Conservation (phyloP, 2,113 vertebrate genomes). For the Lepisosteus osseus region DNA sequence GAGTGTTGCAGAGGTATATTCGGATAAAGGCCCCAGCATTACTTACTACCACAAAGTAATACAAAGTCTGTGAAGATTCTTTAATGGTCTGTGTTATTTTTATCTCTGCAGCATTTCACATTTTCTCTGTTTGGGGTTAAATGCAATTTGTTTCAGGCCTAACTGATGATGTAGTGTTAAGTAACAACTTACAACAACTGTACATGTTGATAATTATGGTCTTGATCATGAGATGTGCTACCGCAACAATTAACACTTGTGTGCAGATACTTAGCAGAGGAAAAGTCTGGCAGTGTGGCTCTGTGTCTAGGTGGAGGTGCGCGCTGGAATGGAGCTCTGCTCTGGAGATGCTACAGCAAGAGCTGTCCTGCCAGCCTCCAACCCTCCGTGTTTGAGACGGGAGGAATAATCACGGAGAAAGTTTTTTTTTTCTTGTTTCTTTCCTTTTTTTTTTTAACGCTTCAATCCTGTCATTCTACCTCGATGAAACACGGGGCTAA, state of each 20-base stretch:
- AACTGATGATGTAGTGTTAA: constrained; percentile 35
- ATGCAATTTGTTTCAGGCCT: constrained; percentile 20
- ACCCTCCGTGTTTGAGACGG: not conserved
- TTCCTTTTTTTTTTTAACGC: not conserved
- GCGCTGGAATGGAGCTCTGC: not conserved
- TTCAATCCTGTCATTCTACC: not conserved
- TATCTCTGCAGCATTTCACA: too few species aligned
- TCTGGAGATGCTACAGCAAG: too few species aligned
- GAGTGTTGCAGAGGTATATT: too few species aligned
- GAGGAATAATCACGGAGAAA: not conserved
- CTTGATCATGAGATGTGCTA: constrained; percentile 62
- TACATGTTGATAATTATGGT: constrained; percentile 65
- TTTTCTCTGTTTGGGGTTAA: too few species aligned
- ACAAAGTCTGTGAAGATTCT: too few species aligned
- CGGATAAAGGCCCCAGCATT: too few species aligned
- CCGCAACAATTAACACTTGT: constrained; percentile 68
- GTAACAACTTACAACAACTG: constrained; percentile 54
- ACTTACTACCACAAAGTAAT: too few species aligned
- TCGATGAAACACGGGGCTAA: constrained; percentile 15
- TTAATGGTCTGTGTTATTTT: too few species aligned
- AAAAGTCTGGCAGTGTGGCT: constrained; percentile 26
- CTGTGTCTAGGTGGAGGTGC: constrained; percentile 13
- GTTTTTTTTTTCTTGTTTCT: constrained; percentile 35
- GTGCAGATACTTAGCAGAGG: constrained; percentile 27
- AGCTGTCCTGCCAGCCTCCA: not conserved